A percentile compares a stretch with the other conserved stretches of the same genome.
These are phyloP conservation scores for Epizoanthus fatuus DNA, from an alignment of 92 coral and sea anemone genomes.

Conservation along the genomic window DNA sequence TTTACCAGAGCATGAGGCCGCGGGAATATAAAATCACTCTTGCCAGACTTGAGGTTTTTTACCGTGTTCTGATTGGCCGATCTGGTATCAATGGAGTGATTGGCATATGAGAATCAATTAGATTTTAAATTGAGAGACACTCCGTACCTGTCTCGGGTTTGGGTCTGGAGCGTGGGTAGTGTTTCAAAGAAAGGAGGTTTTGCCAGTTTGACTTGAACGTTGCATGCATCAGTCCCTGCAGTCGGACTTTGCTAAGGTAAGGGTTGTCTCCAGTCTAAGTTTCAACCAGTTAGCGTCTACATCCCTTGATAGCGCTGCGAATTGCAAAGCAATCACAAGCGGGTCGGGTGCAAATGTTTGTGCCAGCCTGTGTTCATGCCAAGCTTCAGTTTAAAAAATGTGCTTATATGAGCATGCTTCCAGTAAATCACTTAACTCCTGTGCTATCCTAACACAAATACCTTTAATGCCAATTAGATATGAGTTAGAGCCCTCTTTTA, in stretches of 20 bases:
- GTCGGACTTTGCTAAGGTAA: slow-evolving; percentile 23
- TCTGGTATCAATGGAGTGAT: background rate
- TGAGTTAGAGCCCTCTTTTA: slow-evolving; percentile 26
- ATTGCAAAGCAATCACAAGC: background rate
- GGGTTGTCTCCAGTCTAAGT: background rate
- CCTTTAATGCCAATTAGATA: background rate
- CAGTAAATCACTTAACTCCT: background rate
- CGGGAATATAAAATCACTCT: too few species aligned
- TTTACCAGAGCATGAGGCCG: too few species aligned
- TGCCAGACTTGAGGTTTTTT: too few species aligned
- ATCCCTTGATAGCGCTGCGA: background rate
- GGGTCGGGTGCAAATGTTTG: too few species aligned
- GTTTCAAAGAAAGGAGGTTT: background rate
- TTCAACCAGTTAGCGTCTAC: background rate
- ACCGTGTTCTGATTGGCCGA: slow-evolving; percentile 20
- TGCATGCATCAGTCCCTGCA: slow-evolving; percentile 31
- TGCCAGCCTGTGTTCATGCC: background rate
- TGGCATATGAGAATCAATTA: slow-evolving; percentile 41
- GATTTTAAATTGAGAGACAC: slow-evolving; percentile 20
- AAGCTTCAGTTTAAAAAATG: background rate
- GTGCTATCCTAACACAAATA: slow-evolving; percentile 5
- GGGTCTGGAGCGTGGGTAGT: background rate
- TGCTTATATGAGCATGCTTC: background rate
- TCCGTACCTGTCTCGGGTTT: slow-evolving; percentile 48
- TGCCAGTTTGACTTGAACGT: background rate